Evolutionary conservation across 2,797 vertebrate genomes (phyloP), one percentile per base, ranked within the genome.

Genomic region (Acipenser oxyrinchus): DNA sequence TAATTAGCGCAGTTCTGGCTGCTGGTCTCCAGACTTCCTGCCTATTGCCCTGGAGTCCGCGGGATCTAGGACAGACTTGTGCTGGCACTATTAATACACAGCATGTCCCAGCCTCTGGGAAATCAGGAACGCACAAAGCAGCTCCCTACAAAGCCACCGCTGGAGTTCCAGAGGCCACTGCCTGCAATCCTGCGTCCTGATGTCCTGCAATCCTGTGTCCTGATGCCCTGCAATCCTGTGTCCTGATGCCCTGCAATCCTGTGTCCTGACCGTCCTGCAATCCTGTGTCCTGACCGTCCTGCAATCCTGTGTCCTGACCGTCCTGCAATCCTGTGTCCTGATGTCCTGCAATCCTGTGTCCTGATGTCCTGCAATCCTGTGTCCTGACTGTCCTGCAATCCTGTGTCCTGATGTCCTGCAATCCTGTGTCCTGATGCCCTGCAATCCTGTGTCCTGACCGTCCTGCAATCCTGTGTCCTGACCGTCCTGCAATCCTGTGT

Each of bases 21-120:
- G 10, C 15, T 51, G 6, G 49, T 18, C 18, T 7, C 4, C 57
- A 18, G 48, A 51, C 58, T 13, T 13, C 13, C 37, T 62, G 15
- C 15, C 15, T 13, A 13, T 15, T 9, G 59, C 59, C 49, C 66
- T n/a, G 15, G 51, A 13, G 49, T 60, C 10, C 8, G 10, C 12
- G 48, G 48, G 66, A 61, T 67, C 49, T 67, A 49, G 66, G 15
- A 10, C 66, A 67, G 49, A 18, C 9, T 2, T 37, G 11, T 66
- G 49, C 9, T 50, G 57, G 1, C 57, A 49, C 59, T 61, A 61
- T 67, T 67, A 10, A 10, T 60, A 51, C 50, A 50, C 8, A 15
- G 4, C 37, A 48, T 48, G 13, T 8, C 12, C 18, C 8, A 18
- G 59, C 6, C 59, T 13, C 59, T 55, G 52, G 52, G 52, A 55